Conservation (phyloP, 53 echinoderm and acorn worm species). For the Paelopatides confundens region DNA sequence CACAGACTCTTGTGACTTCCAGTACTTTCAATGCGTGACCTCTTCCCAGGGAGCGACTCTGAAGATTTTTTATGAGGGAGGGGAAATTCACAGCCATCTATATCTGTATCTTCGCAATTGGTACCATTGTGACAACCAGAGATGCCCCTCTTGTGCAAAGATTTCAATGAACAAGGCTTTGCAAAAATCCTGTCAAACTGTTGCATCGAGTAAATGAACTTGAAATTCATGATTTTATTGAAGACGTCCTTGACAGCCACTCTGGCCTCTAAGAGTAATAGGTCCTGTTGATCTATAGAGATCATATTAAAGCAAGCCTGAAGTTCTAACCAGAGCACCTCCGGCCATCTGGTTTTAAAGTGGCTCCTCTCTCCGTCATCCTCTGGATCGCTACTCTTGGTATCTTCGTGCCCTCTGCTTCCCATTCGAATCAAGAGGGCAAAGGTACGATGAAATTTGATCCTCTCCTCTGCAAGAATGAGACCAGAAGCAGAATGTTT, state of each 20-base stretch:
- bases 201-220: slow-evolving; percentile 38
- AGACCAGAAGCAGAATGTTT: slow-evolving; percentile 15
- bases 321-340: slow-evolving; percentile 90
- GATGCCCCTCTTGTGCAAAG: not conserved
- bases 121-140: not conserved
- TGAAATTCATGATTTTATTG: slow-evolving; percentile 75
- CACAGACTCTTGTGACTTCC: slow-evolving; percentile 54
- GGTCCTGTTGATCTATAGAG: slow-evolving; percentile 81
- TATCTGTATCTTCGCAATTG: not conserved
- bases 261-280: slow-evolving; percentile 64
- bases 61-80: not conserved
- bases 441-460: slow-evolving; percentile 87
- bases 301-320: slow-evolving; percentile 79
- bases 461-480: slow-evolving; percentile 55
- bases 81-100: not conserved
- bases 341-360: slow-evolving; percentile 81
- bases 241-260: slow-evolving; percentile 64
- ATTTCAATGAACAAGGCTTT: slow-evolving; percentile 9
- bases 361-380: not conserved
- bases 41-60: not conserved
- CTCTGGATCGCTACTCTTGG: slow-evolving; percentile 6
- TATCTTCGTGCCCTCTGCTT: slow-evolving; percentile 69
- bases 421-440: slow-evolving; percentile 88
- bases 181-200: not conserved
- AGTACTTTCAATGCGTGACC: slow-evolving; percentile 8